Conservation (phyloP, 2,888 invertebrate species). For the Macropis europaea region DNA sequence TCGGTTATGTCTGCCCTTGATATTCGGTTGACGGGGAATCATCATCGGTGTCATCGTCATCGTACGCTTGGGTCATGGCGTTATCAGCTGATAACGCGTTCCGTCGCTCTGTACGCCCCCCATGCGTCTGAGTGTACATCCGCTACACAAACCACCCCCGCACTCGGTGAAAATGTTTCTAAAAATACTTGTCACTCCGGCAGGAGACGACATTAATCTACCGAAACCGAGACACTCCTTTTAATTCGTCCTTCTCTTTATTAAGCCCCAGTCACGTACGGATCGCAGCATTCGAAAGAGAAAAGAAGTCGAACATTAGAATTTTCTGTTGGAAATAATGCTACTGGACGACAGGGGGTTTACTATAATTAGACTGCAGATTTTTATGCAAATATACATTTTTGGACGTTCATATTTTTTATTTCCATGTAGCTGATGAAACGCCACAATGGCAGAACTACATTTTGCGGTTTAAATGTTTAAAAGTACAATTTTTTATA, state of each 20-base stretch:
- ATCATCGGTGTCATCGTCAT: slow-evolving; percentile 20
- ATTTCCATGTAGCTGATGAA: too few species aligned
- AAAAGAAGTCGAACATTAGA: too few species aligned
- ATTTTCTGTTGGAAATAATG: too few species aligned
- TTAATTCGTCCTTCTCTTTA: neutral
- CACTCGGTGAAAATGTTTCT: slow-evolving; percentile 53
- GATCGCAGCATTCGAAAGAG: too few species aligned
- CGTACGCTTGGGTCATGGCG: slow-evolving; percentile 43
- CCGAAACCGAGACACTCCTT: neutral
- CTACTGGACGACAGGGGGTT: too few species aligned
- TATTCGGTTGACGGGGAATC: slow-evolving; percentile 35
- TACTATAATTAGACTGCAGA: too few species aligned
- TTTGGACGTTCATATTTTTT: too few species aligned
- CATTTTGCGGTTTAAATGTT: too few species aligned
- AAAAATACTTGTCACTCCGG: slow-evolving; percentile 50
- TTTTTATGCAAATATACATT: too few species aligned
- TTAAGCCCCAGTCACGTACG: too few species aligned
- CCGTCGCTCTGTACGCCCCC: slow-evolving; percentile 55
- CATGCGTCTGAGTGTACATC: slow-evolving; percentile 50
- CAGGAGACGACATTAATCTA: slow-evolving; percentile 40
- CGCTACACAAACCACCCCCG: slow-evolving; percentile 58
- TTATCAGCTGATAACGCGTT: slow-evolving; percentile 59
- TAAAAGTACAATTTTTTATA: too few species aligned
- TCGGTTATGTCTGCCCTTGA: neutral
- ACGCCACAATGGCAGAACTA: too few species aligned